These are phyloP conservation scores for Synanceia verrucosa DNA, from an alignment of 2,797 vertebrate genomes.

Conservation along the genomic window DNA sequence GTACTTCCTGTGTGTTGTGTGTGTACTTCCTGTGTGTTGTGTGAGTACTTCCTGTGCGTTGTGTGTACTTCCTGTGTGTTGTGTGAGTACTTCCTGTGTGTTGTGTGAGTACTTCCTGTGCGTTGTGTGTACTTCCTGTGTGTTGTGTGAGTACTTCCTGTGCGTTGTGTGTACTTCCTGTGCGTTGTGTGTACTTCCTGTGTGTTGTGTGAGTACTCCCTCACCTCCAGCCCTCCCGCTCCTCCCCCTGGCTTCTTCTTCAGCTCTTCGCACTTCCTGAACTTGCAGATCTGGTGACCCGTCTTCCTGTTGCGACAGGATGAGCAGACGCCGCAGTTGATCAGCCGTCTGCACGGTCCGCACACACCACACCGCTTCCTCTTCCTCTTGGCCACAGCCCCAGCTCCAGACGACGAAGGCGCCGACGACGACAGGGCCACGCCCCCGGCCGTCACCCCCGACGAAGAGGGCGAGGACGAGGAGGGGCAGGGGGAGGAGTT, in stretches of 20 bases:
- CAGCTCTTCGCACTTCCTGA: slow-evolving; percentile 89
- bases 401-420: slow-evolving; percentile 76
- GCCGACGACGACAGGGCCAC: slow-evolving; percentile 60
- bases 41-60: background rate
- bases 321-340: slow-evolving; percentile 93
- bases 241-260: slow-evolving; percentile 91
- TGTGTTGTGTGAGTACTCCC: too few species aligned
- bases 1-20: too few species aligned
- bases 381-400: slow-evolving; percentile 92
- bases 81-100: background rate
- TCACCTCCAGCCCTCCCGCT: slow-evolving; percentile 72
- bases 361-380: slow-evolving; percentile 94
- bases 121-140: background rate
- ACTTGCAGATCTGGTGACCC: slow-evolving; percentile 95
- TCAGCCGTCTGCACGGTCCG: slow-evolving; percentile 92
- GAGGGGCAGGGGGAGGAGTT: slow-evolving; percentile 83
- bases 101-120: background rate
- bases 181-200: background rate
- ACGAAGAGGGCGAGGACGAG: slow-evolving; percentile 66
- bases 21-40: background rate
- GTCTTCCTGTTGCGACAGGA: slow-evolving; percentile 95
- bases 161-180: background rate
- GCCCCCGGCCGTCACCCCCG: slow-evolving; percentile 49
- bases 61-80: background rate
- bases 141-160: slow-evolving; percentile 7